These are phyloP conservation scores for Tetrapedia diversipes DNA, from an alignment of 2,888 invertebrate genomes.

Conservation along the genomic window DNA sequence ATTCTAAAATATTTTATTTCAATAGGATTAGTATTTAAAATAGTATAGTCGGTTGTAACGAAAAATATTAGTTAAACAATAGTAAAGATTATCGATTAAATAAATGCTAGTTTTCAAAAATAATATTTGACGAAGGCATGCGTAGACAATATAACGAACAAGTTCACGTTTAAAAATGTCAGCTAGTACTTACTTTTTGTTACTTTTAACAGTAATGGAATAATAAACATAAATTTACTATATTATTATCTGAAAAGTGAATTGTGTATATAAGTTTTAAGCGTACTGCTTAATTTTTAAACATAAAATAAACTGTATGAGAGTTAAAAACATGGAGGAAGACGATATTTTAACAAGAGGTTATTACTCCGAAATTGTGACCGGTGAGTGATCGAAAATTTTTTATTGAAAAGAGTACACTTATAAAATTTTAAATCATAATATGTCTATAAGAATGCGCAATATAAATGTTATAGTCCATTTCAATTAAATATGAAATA, in stretches of 20 bases:
- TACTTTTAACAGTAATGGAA: background rate
- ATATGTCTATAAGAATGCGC: background rate
- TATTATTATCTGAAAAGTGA: background rate
- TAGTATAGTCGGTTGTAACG: too few relatives aligned
- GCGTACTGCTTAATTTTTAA: background rate
- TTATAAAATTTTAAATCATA: background rate
- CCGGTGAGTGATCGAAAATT: conserved; percentile 82
- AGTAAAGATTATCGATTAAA: background rate
- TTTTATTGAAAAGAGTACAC: background rate
- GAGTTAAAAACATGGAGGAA: conserved; percentile 11
- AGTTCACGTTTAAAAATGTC: background rate
- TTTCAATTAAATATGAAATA: too few relatives aligned
- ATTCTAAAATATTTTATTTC: too few relatives aligned
- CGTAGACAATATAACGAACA: background rate
- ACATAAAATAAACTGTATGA: background rate
- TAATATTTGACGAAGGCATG: background rate
- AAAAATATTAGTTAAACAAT: background rate
- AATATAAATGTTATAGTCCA: background rate
- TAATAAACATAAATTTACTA: background rate
- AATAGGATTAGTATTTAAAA: too few relatives aligned
- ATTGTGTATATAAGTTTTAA: background rate
- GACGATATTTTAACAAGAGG: conserved; percentile 81
- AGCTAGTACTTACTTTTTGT: background rate
- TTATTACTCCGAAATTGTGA: conserved; percentile 86
- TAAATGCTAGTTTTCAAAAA: background rate